These are phyloP conservation scores for Crambe crambe DNA, from an alignment of 37 sponge, comb jelly and placozoan species.

Conservation along the genomic window DNA sequence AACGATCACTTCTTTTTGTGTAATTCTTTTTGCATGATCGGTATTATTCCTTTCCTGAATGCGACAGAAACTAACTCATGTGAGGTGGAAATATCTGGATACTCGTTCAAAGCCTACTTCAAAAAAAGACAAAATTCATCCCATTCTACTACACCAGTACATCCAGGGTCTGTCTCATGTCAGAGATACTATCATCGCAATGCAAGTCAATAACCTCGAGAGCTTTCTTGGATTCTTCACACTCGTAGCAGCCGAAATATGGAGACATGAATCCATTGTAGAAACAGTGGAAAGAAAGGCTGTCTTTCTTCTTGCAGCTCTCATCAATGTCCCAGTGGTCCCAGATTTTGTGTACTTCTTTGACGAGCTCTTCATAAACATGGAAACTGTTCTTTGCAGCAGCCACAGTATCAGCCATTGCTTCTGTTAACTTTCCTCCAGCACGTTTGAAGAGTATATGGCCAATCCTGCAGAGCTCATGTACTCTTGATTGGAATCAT, in stretches of 20 bases:
- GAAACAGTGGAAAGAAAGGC: conserved; percentile 74
- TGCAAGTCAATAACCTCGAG: conserved; percentile 82
- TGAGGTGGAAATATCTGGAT: conserved; percentile 51
- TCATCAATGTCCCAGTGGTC: conserved; percentile 68
- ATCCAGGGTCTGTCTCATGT: too few species aligned
- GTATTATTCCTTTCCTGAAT: conserved; percentile 79
- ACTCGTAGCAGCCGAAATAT: too few species aligned
- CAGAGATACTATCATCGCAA: too few species aligned
- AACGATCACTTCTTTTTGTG: too few species aligned
- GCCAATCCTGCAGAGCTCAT: conserved; percentile 71
- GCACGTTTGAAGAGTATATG: conserved; percentile 74
- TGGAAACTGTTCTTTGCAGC: too few species aligned
- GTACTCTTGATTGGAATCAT: conserved; percentile 94
- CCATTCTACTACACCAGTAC: conserved; percentile 81
- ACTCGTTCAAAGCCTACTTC: conserved; percentile 81
- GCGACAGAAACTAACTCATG: conserved; percentile 58
- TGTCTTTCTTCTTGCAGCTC: conserved; percentile 42
- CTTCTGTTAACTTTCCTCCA: conserved; percentile 68
- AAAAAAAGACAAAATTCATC: conserved; percentile 76
- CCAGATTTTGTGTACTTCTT: conserved; percentile 64
- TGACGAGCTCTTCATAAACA: conserved; percentile 58
- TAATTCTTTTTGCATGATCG: conserved; percentile 77
- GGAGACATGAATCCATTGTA: conserved; percentile 89
- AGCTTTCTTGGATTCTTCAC: conserved; percentile 58
- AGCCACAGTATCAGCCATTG: conserved; percentile 55